Evolutionary conservation across 2,113 vertebrate genomes (phyloP).

Genomic region (Stictonetta naevosa): DNA sequence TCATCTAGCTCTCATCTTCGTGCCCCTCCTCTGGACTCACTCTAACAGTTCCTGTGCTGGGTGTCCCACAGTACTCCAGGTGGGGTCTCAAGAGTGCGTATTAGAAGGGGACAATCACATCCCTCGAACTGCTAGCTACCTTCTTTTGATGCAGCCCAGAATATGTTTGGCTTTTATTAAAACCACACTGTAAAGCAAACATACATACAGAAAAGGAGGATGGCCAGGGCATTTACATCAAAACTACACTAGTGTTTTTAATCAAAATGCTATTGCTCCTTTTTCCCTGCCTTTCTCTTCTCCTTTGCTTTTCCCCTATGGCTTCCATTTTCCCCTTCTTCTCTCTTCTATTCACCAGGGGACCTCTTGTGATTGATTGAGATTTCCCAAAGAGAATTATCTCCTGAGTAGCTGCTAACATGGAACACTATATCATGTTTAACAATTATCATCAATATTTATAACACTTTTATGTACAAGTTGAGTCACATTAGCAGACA

Average conservation of each 20-base stretch:
- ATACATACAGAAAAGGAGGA: not conserved
- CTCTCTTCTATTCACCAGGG: not conserved
- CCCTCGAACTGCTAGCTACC: no score
- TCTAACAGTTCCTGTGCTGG: not conserved
- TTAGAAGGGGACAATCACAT: no score
- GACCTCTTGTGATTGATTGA: not conserved
- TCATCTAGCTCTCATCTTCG: not conserved
- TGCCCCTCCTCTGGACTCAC: not conserved
- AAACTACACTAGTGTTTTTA: not conserved
- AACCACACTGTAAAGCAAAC: not conserved
- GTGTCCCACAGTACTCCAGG: no score
- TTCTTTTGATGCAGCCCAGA: not conserved
- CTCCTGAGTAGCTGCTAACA: not conserved
- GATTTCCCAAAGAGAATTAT: not conserved
- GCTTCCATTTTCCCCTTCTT: not conserved
- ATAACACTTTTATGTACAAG: not conserved
- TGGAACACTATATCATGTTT: not conserved
- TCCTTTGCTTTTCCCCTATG: not conserved
- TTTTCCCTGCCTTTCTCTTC: not conserved
- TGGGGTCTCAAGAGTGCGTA: no score
- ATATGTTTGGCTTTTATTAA: not conserved
- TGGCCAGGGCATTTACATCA: not conserved
- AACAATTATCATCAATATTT: constrained; percentile 29
- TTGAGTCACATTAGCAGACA: constrained; percentile 1
- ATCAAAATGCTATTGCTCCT: not conserved